Conservation (phyloP, 2,888 invertebrate genomes). For the Sylvicola fuscatus region DNA sequence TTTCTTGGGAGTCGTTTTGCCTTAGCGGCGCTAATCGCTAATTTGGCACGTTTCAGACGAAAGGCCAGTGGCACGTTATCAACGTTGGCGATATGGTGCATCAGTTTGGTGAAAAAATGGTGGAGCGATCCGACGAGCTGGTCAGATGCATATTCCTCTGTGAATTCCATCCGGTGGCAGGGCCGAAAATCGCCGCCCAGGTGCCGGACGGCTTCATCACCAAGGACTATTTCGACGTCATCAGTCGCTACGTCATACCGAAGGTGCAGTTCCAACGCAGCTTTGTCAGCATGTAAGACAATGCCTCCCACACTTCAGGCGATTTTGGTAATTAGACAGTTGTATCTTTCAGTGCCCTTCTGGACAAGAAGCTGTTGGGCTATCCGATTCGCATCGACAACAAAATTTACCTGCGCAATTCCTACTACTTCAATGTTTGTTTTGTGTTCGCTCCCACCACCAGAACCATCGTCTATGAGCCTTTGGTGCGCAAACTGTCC, state of each 20-base stretch:
- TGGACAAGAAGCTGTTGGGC: slow-evolving; percentile 56
- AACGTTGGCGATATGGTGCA: too few relatives aligned
- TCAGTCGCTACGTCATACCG: slow-evolving; percentile 67
- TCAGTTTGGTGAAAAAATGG: too few relatives aligned
- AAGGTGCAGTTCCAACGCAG: slow-evolving; percentile 60
- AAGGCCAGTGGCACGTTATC: too few relatives aligned
- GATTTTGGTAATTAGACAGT: background rate
- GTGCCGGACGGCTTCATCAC: slow-evolving; percentile 59
- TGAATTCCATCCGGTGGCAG: slow-evolving; percentile 54
- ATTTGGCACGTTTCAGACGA: too few relatives aligned
- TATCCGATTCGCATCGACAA: slow-evolving; percentile 61
- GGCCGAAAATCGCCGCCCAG: slow-evolving; percentile 61
- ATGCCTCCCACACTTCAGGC: background rate
- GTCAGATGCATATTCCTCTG: slow-evolving; percentile 62
- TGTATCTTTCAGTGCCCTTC: slow-evolving; percentile 36
- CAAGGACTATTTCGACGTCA: slow-evolving; percentile 62
- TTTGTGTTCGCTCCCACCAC: slow-evolving; percentile 62
- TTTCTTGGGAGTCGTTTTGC: too few relatives aligned
- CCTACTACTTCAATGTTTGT: slow-evolving; percentile 65
- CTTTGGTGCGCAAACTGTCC: slow-evolving; percentile 60
- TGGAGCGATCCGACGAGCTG: slow-evolving; percentile 30
- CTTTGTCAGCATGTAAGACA: slow-evolving; percentile 54
- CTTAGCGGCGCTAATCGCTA: too few relatives aligned
- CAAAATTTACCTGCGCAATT: slow-evolving; percentile 59
- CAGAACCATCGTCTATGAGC: slow-evolving; percentile 57